Conservation (phyloP, 2,113 vertebrate genomes). For the Aleadryas rufinucha region DNA sequence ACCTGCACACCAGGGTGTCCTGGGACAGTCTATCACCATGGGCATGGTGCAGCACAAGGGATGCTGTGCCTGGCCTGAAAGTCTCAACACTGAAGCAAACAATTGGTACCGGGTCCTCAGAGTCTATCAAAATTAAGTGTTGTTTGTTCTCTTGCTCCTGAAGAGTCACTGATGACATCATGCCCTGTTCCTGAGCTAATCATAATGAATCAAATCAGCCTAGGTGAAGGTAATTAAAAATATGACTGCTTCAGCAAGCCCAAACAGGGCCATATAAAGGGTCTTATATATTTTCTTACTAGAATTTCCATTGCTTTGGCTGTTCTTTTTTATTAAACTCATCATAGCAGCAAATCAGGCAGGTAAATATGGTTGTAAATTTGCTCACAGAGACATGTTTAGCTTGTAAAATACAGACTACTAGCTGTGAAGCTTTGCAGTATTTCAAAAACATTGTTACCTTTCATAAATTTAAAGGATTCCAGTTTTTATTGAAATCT, state of each 20-base stretch:
- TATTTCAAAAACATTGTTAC: neutral
- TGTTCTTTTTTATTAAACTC: neutral
- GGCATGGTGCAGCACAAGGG: neutral
- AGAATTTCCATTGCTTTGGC: neutral
- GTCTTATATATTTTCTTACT: neutral
- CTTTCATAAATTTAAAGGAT: neutral
- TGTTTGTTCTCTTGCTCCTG: neutral
- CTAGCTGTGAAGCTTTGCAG: neutral
- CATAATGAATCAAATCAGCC: neutral
- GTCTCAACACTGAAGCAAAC: neutral
- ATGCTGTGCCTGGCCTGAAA: neutral
- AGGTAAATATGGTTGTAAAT: neutral
- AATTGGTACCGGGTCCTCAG: neutral
- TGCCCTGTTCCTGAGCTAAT: neutral
- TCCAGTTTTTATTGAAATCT: neutral
- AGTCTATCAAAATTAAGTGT: neutral
- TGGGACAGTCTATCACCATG: accelerated
- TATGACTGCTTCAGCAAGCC: neutral
- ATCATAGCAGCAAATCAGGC: neutral
- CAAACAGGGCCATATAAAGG: neutral
- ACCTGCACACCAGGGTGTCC: neutral
- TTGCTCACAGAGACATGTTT: neutral
- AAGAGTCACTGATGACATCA: neutral
- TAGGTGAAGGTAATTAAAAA: neutral
- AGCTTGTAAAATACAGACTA: slow-evolving; percentile 9